These are phyloP conservation scores for Syrphus vitripennis DNA, from an alignment of 2,888 invertebrate species.

Conservation along the genomic window DNA sequence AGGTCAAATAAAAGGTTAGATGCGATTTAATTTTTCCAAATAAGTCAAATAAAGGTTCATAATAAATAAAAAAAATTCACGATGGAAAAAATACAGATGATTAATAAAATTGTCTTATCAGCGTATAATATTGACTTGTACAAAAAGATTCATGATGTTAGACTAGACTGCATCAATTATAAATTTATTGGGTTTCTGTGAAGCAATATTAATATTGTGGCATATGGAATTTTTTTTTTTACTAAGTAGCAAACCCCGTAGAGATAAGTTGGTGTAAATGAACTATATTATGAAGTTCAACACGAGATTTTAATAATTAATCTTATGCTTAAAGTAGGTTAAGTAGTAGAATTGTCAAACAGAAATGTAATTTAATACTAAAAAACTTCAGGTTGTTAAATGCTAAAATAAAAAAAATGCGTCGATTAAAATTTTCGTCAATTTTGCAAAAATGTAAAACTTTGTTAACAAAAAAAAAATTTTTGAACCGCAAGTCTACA, in stretches of 20 bases:
- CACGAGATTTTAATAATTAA: too few relatives aligned
- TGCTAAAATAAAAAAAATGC: too few relatives aligned
- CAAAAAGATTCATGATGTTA: not conserved
- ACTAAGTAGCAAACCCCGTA: not conserved
- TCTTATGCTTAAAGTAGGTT: too few relatives aligned
- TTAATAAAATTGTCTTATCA: not conserved
- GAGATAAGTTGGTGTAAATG: not conserved
- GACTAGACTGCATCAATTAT: not conserved
- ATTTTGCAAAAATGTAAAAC: too few relatives aligned
- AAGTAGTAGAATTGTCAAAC: too few relatives aligned
- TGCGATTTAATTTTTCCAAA: not conserved
- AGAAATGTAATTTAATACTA: too few relatives aligned
- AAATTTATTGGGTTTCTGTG: not conserved
- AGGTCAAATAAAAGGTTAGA: not conserved
- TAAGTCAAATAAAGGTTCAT: too few relatives aligned
- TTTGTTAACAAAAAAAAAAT: too few relatives aligned
- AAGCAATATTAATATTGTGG: not conserved
- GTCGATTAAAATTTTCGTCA: too few relatives aligned
- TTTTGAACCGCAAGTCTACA: too few relatives aligned
- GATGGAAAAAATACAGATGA: not conserved
- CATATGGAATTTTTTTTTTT: not conserved
- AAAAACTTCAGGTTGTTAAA: too few relatives aligned
- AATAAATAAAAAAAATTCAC: not conserved
- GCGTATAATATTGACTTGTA: not conserved
- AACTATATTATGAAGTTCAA: too few relatives aligned